Conservation (phyloP, 2,797 vertebrate species). For the Molossus alvarezi region DNA sequence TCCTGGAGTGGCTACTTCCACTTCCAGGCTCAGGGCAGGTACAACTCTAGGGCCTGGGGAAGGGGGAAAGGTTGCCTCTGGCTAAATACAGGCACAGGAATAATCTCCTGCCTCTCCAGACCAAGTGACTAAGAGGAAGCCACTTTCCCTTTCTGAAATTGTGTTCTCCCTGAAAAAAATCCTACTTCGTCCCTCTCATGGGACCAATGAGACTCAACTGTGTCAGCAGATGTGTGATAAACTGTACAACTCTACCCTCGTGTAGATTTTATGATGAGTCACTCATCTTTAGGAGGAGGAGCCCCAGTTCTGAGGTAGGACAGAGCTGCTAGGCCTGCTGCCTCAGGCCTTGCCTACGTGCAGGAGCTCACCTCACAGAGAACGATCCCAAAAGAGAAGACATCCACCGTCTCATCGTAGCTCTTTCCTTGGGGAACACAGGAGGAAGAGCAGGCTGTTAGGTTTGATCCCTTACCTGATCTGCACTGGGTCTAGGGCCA, state of each 20-base stretch:
- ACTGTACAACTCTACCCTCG: not conserved
- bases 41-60: not conserved
- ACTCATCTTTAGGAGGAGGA: not conserved
- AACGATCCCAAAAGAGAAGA: constrained; percentile 98
- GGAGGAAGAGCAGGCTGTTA: constrained; percentile 69
- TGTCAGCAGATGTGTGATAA: not conserved
- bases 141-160: not conserved
- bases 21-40: not conserved
- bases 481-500: not conserved
- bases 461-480: not conserved
- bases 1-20: not conserved
- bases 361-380: constrained; percentile 95
- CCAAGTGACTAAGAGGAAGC: not conserved
- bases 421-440: constrained; percentile 93
- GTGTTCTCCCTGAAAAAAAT: not conserved
- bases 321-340: not conserved
- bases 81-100: not conserved
- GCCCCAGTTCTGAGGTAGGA: not conserved
- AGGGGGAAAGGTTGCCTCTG: not conserved
- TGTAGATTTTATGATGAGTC: not conserved
- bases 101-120: not conserved
- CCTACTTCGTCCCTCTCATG: not conserved
- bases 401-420: constrained; percentile 97
- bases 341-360: not conserved
- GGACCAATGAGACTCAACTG: not conserved